phyloP scores from a whole-genome alignment of 2,888 invertebrate genomes.

The Pollenia angustigena region DNA sequence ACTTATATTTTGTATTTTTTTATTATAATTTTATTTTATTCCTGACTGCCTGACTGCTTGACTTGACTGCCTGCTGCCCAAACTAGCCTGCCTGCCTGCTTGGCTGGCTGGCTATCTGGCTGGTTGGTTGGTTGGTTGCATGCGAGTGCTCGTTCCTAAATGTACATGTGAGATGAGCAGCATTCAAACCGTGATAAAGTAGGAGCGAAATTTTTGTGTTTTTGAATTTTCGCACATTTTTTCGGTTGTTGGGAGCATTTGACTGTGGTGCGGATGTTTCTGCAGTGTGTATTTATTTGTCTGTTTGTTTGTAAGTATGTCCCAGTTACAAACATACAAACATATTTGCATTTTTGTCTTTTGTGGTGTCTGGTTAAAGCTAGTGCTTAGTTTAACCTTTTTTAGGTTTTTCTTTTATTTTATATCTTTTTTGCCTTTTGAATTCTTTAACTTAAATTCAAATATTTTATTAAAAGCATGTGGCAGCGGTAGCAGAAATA shows the following conservation, averaged over 20 bases:
- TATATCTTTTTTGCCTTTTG: conserved; percentile 52
- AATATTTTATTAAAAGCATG: conserved; percentile 71
- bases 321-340: conserved; percentile 32
- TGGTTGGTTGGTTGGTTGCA: conserved; percentile 41
- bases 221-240: conserved; percentile 73
- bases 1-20: neutral
- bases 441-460: conserved; percentile 64
- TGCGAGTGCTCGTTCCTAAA: conserved; percentile 47
- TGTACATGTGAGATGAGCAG: conserved; percentile 69
- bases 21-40: conserved; percentile 64
- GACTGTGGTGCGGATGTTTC: conserved; percentile 45
- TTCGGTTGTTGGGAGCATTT: conserved; percentile 65
- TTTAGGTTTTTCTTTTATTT: conserved; percentile 47
- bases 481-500: conserved; percentile 37
- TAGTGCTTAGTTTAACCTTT: conserved; percentile 61
- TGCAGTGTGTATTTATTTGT: neutral
- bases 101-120: conserved; percentile 26
- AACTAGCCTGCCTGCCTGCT: conserved; percentile 47
- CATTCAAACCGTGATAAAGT: conserved; percentile 72
- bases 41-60: conserved; percentile 55
- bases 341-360: conserved; percentile 66
- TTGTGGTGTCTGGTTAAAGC: conserved; percentile 59
- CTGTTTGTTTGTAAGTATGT: neutral
- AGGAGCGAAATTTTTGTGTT: conserved; percentile 73
- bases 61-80: conserved; percentile 51